Percentiles rank a stretch among this genome's conserved stretches.
Conservation (phyloP, 1,140 invertebrate genomes). For the Bombus soroeensis region DNA sequence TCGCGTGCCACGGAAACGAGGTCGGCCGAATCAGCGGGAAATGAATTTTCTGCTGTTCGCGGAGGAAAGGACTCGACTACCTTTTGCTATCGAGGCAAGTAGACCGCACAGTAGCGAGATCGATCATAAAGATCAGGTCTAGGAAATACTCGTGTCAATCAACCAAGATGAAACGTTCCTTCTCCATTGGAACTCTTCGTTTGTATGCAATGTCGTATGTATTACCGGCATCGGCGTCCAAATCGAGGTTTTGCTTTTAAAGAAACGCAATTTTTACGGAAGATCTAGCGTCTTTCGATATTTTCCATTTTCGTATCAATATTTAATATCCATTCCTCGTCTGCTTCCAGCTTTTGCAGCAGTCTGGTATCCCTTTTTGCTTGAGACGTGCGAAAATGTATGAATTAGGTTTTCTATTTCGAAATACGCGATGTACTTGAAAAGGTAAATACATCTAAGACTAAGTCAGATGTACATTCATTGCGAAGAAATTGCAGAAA, state of each 20-base stretch:
- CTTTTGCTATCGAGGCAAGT: neutral
- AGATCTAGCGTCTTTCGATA: neutral
- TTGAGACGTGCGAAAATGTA: neutral
- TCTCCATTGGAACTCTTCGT: neutral
- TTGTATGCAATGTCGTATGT: slow-evolving; percentile 11
- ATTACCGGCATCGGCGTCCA: neutral
- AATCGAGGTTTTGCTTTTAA: slow-evolving; percentile 10
- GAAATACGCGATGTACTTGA: too few relatives aligned
- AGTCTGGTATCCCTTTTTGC: neutral
- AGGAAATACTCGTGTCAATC: slow-evolving; percentile 38
- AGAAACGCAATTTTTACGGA: neutral
- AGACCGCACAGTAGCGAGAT: neutral
- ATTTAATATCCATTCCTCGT: neutral
- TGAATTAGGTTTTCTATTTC: neutral
- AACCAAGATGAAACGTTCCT: slow-evolving; percentile 34
- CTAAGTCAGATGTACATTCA: too few relatives aligned
- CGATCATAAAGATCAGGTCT: slow-evolving; percentile 27
- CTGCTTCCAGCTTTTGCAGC: neutral
- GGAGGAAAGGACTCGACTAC: neutral
- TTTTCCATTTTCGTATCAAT: neutral
- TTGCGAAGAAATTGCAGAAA: too few relatives aligned
- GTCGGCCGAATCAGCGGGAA: slow-evolving; percentile 21
- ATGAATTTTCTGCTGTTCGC: slow-evolving; percentile 34
- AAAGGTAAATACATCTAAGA: too few relatives aligned
- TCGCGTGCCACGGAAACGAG: neutral